These are phyloP conservation scores for Clarias pachynema DNA, from an alignment of 2,797 vertebrate genomes.

Conservation along the genomic window DNA sequence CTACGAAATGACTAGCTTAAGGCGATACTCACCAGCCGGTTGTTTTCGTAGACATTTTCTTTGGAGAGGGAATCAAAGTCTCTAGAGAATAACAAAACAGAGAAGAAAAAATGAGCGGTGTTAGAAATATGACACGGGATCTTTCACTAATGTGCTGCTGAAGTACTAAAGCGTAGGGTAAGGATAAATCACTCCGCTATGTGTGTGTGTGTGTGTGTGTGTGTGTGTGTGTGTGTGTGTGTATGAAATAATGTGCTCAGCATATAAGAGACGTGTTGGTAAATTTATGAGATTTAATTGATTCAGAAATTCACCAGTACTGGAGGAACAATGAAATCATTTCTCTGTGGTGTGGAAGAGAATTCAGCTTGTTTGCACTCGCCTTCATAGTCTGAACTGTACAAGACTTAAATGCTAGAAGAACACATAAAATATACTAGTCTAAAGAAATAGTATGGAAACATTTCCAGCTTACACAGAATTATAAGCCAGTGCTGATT, in stretches of 20 bases:
- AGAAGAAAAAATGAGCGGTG: not conserved
- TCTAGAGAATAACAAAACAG: constrained; percentile 69
- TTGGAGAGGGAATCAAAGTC: constrained; percentile 92
- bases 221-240: no score
- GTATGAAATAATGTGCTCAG: not conserved
- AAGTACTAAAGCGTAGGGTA: not conserved
- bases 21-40: constrained; percentile 86
- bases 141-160: not conserved
- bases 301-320: constrained; percentile 9
- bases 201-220: no score
- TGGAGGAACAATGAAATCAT: constrained; percentile 22
- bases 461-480: not conserved
- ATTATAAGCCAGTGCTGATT: not conserved
- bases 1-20: not conserved
- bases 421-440: no score
- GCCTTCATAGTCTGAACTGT: no score
- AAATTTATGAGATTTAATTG: not conserved
- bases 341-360: constrained; percentile 17
- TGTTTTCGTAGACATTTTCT: constrained; percentile 96
- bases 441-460: not conserved
- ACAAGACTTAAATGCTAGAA: not conserved
- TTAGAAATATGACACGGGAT: constrained; percentile 17
- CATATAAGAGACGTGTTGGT: not conserved
- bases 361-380: constrained; percentile 3
- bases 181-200: not conserved